Conservation (phyloP, 2,797 vertebrate species). For the Prunella strophiata region DNA sequence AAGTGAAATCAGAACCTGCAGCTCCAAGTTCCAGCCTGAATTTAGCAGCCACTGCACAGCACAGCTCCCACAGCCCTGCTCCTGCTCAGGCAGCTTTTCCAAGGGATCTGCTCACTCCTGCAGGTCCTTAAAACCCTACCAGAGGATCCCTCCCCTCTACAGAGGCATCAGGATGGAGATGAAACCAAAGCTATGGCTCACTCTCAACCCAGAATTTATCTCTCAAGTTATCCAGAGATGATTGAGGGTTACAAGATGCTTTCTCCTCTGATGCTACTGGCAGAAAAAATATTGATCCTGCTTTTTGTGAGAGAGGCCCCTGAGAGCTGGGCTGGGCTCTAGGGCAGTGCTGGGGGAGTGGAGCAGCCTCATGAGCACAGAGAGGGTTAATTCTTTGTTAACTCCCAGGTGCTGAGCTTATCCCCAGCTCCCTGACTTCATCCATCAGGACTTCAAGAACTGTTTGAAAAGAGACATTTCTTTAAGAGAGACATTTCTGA, state of each 20-base stretch:
- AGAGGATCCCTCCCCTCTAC: background rate
- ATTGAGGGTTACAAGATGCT: background rate
- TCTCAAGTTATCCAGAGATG: background rate
- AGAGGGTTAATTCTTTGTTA: background rate
- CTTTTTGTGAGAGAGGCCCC: background rate
- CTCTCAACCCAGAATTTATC: background rate
- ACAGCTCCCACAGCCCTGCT: background rate
- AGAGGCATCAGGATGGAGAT: background rate
- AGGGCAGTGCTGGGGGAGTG: background rate
- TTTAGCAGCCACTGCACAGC: background rate
- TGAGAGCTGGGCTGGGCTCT: background rate
- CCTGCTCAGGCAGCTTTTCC: background rate
- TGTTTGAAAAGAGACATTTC: background rate
- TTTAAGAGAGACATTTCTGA: background rate
- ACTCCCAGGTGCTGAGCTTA: background rate
- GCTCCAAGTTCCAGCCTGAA: background rate
- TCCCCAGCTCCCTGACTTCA: background rate
- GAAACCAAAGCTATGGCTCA: background rate
- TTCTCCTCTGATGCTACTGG: background rate
- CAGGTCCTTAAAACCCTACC: background rate
- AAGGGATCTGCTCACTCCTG: background rate
- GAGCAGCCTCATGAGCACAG: background rate
- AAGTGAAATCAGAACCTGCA: slow-evolving; percentile 13
- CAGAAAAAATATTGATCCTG: background rate
- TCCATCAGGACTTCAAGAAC: background rate